Base-by-base conservation (phyloP, 2,797 vertebrate species). In the Pseudotriccus pelzelni region DNA sequence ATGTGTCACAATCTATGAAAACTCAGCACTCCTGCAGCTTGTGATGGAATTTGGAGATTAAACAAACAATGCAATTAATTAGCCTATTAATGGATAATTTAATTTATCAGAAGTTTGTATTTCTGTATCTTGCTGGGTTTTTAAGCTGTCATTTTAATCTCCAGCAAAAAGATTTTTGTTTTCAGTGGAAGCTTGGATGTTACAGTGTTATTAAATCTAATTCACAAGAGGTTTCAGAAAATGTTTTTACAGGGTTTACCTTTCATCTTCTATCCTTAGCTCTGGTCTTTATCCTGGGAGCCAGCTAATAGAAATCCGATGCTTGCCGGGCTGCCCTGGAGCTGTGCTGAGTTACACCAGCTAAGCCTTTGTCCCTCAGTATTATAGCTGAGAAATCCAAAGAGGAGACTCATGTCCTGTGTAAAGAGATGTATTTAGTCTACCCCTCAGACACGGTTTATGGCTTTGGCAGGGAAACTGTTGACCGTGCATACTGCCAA, bases 21-120 rank as follows among this genome's bases (percentile, higher is more conserved):
- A 62, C 90, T 83, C 87, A 86, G 84, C 6, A 12, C 77, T 96
- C 77, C 91, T 87, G 73, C 19, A 16, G 79, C 91, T 87, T 50
- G 19, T 87, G 81, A 89, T 67, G 79, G 95, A 96, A 97, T 93
- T 90, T 83, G 30, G 70, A 96, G 89, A 97, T 97, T 96, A 97
- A 97, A 96, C 89, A 97, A 97, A 97, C 46, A 88, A 44, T 60
- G 62, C 37, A 74, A 89, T 97, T 97, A 95, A 96, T 95, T 97
- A 93, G 78, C 93, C 46, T 46, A 62, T 97, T 95, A 79, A 25
- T 7, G 6, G 68, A 56, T 90, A 15, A 69, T 68, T 92, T 87
- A 49, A 70, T 43, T 82, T 70, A 59, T 91, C 44, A 14, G 7
- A 52, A 86, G 49, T 79, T 87, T 91, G 47, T 44, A 55, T 94